Evolutionary conservation across 2,888 invertebrate species (phyloP), one percentile per base, ranked within the genome.

Genomic region (Nipponacmea schrenckii): DNA sequence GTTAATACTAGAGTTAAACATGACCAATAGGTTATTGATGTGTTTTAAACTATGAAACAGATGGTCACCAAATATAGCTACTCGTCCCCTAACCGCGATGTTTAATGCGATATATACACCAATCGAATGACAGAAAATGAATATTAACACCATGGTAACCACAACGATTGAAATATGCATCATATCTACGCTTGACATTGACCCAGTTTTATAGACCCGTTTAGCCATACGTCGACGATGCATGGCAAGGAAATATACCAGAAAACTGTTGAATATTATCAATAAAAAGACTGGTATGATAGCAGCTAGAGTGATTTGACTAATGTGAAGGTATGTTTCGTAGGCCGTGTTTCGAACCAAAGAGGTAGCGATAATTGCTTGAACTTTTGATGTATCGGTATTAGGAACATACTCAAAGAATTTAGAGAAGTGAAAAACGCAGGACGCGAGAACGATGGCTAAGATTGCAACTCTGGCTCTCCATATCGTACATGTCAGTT

Each of bases 331-430:
- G 48, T 75, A 75, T 17, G 69, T 75, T 50, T 78, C 74, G 69
- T 80, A 80, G 5, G 72, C 64, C 44, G 71, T 74, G 24, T 70
- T 77, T 66, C 69, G 69, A n/a, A 74, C 70, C 56, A 80, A 72
- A 50, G 70, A 56, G 2, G 76, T 76, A 15, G 64, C 64, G 20
- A 72, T 68, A 68, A 77, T 45, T 2, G 68, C 65, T 5, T 1
- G 20, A 0, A 69, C 72, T 20, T 39, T 46, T 14, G 15, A 64
- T n/a, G 73, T 70, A 71, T 80, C 73, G 7, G 68, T 45, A 73
- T 80, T 78, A 62, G 78, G 77, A 62, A 71, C 73, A 63, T 77
- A 77, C 70, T 80, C 80, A 65, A 80, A 80, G 68, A 78, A 77
- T 70, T 80, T 80, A 50, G 77, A 79, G 67, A 77, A 71, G 71